These are phyloP conservation scores for Bombus huntii DNA, from an alignment of 1,140 invertebrate genomes.

Conservation along the genomic window DNA sequence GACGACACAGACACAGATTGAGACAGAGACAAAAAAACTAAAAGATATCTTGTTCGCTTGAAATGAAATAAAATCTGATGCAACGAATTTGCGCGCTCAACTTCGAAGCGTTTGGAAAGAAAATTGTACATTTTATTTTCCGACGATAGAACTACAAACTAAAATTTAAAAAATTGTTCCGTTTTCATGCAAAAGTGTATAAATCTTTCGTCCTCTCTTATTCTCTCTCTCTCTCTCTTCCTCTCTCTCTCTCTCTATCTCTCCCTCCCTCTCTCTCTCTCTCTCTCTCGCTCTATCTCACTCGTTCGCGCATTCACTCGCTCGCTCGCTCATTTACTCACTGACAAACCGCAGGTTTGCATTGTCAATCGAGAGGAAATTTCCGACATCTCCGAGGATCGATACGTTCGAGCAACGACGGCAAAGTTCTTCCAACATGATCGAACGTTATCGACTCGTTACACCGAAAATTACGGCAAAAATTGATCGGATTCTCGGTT, in stretches of 20 bases:
- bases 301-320: background rate
- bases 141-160: conserved; percentile 74
- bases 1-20: background rate
- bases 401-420: conserved; percentile 29
- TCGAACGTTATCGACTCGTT: background rate
- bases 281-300: no score
- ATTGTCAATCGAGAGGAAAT: conserved; percentile 44
- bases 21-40: background rate
- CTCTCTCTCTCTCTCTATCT: background rate
- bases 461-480: background rate
- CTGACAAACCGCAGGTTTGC: conserved; percentile 26
- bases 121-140: conserved; percentile 76
- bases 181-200: conserved; percentile 74
- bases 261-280: background rate
- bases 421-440: background rate
- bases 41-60: background rate
- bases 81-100: conserved; percentile 9
- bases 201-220: conserved; percentile 63
- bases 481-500: conserved; percentile 1
- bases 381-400: conserved; percentile 6
- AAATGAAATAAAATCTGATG: conserved; percentile 31
- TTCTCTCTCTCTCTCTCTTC: conserved; percentile 24
- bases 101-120: conserved; percentile 64
- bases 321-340: conserved; percentile 14
- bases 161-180: conserved; percentile 75